Evolutionary conservation across 2,888 invertebrate genomes (phyloP), one percentile per base, ranked within the genome.

Genomic region (Deilephila elpenor): DNA sequence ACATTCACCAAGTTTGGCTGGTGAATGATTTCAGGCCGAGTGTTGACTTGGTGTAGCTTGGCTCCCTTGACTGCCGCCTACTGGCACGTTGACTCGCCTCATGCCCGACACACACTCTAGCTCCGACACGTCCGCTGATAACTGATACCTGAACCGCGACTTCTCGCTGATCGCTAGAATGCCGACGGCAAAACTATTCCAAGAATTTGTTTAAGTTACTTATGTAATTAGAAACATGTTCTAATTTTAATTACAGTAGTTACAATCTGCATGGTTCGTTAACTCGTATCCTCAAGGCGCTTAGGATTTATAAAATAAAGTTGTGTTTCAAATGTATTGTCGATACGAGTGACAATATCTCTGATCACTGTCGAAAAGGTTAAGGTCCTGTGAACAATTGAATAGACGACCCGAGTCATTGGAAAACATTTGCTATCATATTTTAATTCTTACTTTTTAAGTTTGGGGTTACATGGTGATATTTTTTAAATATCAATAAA

Each of bases 1-100:
- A 88, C 90, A 89, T 88, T 89, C 89, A 89, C 88, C 88, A 86
- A 85, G 81, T 86, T 85, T 80, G 83, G 82, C 78, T 83, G 85
- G 83, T 88, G 84, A 87, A 90, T 89, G 89, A 88, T 90, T 87
- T 86, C 83, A 80, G 78, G 82, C 77, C 37, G 56, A 44, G 37
- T 44, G 59, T 56, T 56, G 51, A 44, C 32, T 72, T 61, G 51
- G 59, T 20, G 17, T 51, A 25, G 37, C 37, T 59, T 25, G 59
- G 59, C 32, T 60, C 3, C 56, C 7, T 56, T 17, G 37, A 7
- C 59, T 59, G 29, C 37, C 25, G 59, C 44, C 71, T 44, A 20
- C 59, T 14, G 37, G 44, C 59, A 44, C 25, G 37, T 8, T 8
- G 14, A 25, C 37, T 3, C 44, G 29, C 14, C 59, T 29, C 51